Conservation (phyloP, 2,113 vertebrate species). For the Vidua chalybeata region DNA sequence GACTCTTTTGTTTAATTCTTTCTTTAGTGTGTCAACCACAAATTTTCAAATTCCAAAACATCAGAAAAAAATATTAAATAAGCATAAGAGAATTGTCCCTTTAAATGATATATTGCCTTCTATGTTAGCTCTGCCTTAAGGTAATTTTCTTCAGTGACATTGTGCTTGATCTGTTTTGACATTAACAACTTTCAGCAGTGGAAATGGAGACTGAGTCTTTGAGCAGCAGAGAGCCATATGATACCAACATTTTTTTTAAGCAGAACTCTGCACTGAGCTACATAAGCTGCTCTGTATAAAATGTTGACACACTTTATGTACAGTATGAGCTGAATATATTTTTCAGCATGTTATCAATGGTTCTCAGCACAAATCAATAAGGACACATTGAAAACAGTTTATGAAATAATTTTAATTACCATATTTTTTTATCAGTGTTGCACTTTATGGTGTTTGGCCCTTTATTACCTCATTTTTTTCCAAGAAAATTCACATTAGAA, state of each 20-base stretch:
- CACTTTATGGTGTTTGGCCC: not conserved
- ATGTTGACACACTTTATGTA: not conserved
- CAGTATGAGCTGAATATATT: not conserved
- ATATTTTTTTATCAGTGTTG: not conserved
- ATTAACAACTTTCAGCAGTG: not conserved
- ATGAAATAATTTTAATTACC: not conserved
- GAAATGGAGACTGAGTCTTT: not conserved
- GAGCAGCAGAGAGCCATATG: not conserved
- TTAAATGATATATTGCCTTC: not conserved
- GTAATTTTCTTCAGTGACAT: not conserved
- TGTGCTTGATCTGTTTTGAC: slow-evolving; percentile 13
- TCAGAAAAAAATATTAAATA: not conserved
- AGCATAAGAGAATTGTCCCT: not conserved
- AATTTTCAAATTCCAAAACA: not conserved
- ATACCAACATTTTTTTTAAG: not conserved
- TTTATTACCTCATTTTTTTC: not conserved
- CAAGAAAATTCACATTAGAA: not conserved
- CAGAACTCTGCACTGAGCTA: not conserved
- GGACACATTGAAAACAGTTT: not conserved
- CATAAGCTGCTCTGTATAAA: not conserved
- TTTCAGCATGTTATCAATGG: not conserved
- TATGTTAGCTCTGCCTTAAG: not conserved
- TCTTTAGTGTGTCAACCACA: not conserved
- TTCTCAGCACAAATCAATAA: not conserved
- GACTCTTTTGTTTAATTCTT: not conserved